Evolutionary conservation across 1,140 invertebrate species (phyloP).

Genomic region (Heliconius nattereri): DNA sequence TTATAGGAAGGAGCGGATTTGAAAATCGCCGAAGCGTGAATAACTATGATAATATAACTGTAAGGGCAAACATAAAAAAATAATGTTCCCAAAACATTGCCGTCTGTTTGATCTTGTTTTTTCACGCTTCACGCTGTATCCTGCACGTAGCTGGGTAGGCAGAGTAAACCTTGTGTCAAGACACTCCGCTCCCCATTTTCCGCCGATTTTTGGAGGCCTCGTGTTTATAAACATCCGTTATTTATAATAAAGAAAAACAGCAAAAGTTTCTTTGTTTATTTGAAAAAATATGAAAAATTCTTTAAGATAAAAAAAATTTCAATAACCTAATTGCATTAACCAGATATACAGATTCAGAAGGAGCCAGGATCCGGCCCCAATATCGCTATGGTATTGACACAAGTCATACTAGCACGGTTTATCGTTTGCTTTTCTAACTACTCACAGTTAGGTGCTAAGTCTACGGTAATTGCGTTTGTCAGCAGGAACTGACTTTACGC

Average conservation of each 20-base stretch:
- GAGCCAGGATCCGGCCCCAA: slow-evolving; percentile 45
- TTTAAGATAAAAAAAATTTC: too few relatives aligned
- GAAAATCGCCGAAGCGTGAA: slow-evolving; percentile 52
- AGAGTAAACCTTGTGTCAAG: too few relatives aligned
- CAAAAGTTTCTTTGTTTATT: too few relatives aligned
- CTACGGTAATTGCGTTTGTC: slow-evolving; percentile 38
- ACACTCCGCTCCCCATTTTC: too few relatives aligned
- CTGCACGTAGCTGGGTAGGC: too few relatives aligned
- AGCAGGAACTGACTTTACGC: slow-evolving; percentile 36
- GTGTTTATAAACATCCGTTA: too few relatives aligned
- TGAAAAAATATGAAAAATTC: too few relatives aligned
- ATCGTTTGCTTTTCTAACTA: slow-evolving; percentile 59
- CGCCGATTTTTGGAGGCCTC: too few relatives aligned
- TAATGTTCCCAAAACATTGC: background rate
- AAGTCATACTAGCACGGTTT: slow-evolving; percentile 54
- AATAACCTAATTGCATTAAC: background rate
- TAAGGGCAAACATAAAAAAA: background rate
- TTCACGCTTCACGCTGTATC: background rate
- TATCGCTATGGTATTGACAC: slow-evolving; percentile 60
- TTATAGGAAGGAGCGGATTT: slow-evolving; percentile 46
- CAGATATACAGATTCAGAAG: slow-evolving; percentile 37
- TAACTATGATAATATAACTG: slow-evolving; percentile 23
- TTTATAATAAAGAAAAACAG: too few relatives aligned
- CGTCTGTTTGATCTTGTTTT: slow-evolving; percentile 44
- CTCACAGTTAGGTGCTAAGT: slow-evolving; percentile 56